A percentile compares a stretch with the other conserved stretches of the same genome.
Conservation (phyloP, 2,797 vertebrate genomes). For the Kryptolebias ocellatus region DNA sequence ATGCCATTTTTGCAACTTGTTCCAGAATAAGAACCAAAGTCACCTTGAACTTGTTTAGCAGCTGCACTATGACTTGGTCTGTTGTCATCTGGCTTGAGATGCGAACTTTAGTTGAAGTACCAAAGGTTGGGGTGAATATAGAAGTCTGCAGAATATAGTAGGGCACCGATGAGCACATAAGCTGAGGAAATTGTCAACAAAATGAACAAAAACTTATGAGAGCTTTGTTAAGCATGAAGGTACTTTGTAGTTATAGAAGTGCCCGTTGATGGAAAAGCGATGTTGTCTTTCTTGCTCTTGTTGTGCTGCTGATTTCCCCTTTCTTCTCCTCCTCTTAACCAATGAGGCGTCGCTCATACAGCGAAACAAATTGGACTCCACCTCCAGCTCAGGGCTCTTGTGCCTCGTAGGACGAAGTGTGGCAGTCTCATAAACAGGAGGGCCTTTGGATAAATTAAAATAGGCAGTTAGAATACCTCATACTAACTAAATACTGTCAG, state of each 20-base stretch:
- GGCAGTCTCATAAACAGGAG: slow-evolving; percentile 74
- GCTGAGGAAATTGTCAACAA: neutral
- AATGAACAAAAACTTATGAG: neutral
- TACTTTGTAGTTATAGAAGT: slow-evolving; percentile 90
- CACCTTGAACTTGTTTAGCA: slow-evolving; percentile 95
- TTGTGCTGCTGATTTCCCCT: slow-evolving; percentile 65
- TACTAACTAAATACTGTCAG: neutral
- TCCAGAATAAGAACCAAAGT: neutral
- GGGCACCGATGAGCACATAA: neutral
- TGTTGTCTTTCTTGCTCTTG: slow-evolving; percentile 79
- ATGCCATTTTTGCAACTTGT: neutral
- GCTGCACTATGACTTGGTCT: slow-evolving; percentile 88
- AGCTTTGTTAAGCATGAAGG: neutral
- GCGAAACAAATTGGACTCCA: slow-evolving; percentile 84
- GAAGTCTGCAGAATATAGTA: slow-evolving; percentile 83
- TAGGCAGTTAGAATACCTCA: neutral
- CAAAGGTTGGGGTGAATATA: slow-evolving; percentile 90
- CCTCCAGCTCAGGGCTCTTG: slow-evolving; percentile 68
- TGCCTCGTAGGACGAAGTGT: slow-evolving; percentile 72
- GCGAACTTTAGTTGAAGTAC: slow-evolving; percentile 90
- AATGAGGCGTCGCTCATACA: slow-evolving; percentile 83
- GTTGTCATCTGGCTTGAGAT: slow-evolving; percentile 90
- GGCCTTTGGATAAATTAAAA: slow-evolving; percentile 65
- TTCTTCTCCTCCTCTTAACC: slow-evolving; percentile 80
- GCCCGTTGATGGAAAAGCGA: slow-evolving; percentile 93